These are phyloP conservation scores for Liparis tanakae DNA, from an alignment of 2,797 vertebrate genomes.

Conservation along the genomic window DNA sequence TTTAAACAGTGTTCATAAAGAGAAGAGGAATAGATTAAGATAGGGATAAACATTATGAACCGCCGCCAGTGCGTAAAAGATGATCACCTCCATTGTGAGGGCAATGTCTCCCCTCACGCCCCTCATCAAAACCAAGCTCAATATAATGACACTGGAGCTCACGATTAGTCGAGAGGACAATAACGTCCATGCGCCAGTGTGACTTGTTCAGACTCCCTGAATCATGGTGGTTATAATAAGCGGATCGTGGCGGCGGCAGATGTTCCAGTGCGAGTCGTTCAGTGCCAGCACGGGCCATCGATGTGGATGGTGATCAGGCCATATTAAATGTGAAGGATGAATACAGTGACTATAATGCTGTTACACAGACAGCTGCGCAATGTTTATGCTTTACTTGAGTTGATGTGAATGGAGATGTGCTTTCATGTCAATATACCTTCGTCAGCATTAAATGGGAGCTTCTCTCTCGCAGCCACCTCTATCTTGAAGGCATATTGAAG, in stretches of 20 bases:
- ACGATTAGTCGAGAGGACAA: conserved; percentile 11
- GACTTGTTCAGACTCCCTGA: conserved; percentile 19
- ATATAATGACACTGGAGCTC: neutral
- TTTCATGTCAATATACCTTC: conserved; percentile 37
- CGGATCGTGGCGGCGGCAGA: conserved; percentile 33
- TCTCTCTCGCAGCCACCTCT: conserved; percentile 12
- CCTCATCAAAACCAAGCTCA: conserved; percentile 23
- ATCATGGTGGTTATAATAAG: conserved; percentile 33
- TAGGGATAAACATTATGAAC: conserved; percentile 7
- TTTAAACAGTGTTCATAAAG: conserved; percentile 7
- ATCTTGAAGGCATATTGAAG: conserved; percentile 1
- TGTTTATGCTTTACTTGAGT: conserved; percentile 37
- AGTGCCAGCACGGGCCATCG: conserved; percentile 17
- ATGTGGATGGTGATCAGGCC: conserved; percentile 41
- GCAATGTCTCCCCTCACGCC: conserved; percentile 2
- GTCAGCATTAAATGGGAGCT: conserved; percentile 36
- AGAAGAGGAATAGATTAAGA: conserved; percentile 16
- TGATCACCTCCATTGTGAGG: conserved; percentile 11
- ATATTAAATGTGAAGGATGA: conserved; percentile 45
- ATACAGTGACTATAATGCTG: conserved; percentile 23
- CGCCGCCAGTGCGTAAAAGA: conserved; percentile 8
- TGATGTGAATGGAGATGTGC: conserved; percentile 33
- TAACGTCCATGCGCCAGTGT: conserved; percentile 6
- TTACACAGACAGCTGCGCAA: conserved; percentile 41
- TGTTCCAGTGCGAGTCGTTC: conserved; percentile 27